Conservation (phyloP, 2,888 invertebrate genomes). For the Capitulum mitella region DNA sequence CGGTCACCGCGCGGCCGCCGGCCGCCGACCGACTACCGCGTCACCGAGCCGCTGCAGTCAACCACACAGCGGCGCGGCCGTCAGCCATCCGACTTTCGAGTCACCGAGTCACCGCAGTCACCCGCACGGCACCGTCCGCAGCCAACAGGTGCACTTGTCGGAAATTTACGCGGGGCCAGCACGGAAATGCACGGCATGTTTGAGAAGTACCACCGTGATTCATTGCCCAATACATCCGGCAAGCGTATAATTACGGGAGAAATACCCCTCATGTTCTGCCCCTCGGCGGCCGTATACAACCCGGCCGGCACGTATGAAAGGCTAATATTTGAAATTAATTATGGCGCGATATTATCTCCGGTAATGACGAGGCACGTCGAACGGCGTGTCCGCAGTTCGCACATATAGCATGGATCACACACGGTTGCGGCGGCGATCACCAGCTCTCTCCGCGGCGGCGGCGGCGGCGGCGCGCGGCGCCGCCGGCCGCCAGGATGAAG, state of each 20-base stretch:
- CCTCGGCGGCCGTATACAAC: neutral
- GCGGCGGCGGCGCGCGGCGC: neutral
- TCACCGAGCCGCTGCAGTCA: no score
- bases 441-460: neutral
- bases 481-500: neutral
- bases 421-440: neutral
- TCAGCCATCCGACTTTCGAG: no score
- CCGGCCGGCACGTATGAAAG: neutral
- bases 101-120: no score
- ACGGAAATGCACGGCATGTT: neutral
- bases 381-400: neutral
- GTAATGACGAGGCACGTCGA: neutral
- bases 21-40: no score
- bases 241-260: neutral
- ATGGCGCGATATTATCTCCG: neutral
- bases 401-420: neutral
- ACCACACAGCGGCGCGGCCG: no score
- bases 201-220: neutral
- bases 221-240: neutral
- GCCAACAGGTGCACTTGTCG: no score
- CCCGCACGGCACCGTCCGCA: no score
- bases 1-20: no score
- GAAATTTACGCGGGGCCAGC: neutral
- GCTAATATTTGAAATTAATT: conserved; percentile 14
- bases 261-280: neutral